Evolutionary conservation across 2,113 vertebrate genomes (phyloP), one percentile per base, ranked within the genome.

Genomic region (Daboia siamensis): DNA sequence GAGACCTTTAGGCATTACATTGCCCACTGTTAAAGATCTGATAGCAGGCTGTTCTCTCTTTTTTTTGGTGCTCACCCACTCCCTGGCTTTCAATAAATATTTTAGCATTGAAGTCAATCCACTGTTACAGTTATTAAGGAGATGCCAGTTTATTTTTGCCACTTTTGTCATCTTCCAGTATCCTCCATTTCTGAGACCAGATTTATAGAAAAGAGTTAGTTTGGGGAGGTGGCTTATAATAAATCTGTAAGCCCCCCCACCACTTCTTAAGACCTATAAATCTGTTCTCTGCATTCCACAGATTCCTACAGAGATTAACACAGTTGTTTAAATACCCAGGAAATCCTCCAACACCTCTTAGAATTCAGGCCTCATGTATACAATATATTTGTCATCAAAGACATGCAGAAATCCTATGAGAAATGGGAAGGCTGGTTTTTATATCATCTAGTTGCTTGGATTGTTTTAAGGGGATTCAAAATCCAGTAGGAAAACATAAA

Each of bases 271-370:
- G 96, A 97, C 94, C 94, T 96, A 96, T 96, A 97, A 98, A 97
- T 98, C 96, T 97, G 94, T 94, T 91, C 96, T 90, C 95, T 94
- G 94, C 98, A 98, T 98, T 99, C 98, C 97, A 95, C 93, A 95
- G 96, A 98, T 98, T 97, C 97, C 97, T 96, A 94, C 95, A 95
- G 98, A 96, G 97, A 96, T 98, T 97, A 97, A 97, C 94, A 95
- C 96, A 90, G 97, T 97, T 98, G 97, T 98, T 98, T 97, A 98
- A 98, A 98, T 97, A 98, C 97, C 97, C 97, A 98, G 97, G 98
- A 98, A 97, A 98, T 97, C 96, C 96, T 95, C 96, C 96, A 96
- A 96, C 97, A 96, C 90, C 95, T 96, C 95, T 94, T 95, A 94
- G 94, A 96, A 94, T 94, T 96, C 95, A 93, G 93, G 95, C 95